Conservation (phyloP, 1,140 invertebrate species). For the Drosophila lowei region DNA sequence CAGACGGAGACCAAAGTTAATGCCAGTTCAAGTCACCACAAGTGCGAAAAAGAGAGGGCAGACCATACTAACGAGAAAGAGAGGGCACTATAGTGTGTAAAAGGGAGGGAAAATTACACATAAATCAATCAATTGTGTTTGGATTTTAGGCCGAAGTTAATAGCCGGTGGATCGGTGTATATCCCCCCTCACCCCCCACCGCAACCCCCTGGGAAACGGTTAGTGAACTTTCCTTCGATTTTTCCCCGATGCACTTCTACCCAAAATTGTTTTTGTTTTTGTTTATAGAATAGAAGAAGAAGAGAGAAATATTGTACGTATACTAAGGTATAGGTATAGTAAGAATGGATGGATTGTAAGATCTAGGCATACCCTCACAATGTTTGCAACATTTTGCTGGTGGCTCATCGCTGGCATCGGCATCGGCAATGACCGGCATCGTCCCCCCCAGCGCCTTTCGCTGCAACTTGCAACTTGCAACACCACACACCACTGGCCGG, state of each 20-base stretch:
- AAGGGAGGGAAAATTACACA: slow-evolving; percentile 57
- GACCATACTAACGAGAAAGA: background rate
- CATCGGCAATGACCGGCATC: slow-evolving; percentile 83
- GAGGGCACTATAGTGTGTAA: slow-evolving; percentile 2
- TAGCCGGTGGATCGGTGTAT: slow-evolving; percentile 49
- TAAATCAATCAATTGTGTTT: slow-evolving; percentile 80
- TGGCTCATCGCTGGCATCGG: slow-evolving; percentile 79
- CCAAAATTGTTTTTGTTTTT: slow-evolving; percentile 6
- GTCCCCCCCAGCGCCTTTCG: slow-evolving; percentile 56
- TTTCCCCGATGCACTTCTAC: slow-evolving; percentile 24
- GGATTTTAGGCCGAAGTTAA: slow-evolving; percentile 70
- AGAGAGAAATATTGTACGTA: background rate
- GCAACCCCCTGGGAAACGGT: slow-evolving; percentile 43
- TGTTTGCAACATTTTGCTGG: slow-evolving; percentile 84
- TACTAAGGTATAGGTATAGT: slow-evolving; percentile 12
- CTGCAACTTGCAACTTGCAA: slow-evolving; percentile 15
- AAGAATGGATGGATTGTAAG: slow-evolving; percentile 44
- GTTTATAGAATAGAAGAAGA: background rate
- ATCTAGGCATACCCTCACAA: slow-evolving; percentile 83
- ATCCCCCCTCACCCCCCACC: background rate
- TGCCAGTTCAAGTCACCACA: slow-evolving; percentile 68
- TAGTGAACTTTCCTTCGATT: slow-evolving; percentile 62
- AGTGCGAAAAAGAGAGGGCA: slow-evolving; percentile 40
- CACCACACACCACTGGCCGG: slow-evolving; percentile 28
- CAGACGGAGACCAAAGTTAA: slow-evolving; percentile 63